phyloP scores from a whole-genome alignment of 2,797 vertebrate genomes.

The Tangara arthus region DNA sequence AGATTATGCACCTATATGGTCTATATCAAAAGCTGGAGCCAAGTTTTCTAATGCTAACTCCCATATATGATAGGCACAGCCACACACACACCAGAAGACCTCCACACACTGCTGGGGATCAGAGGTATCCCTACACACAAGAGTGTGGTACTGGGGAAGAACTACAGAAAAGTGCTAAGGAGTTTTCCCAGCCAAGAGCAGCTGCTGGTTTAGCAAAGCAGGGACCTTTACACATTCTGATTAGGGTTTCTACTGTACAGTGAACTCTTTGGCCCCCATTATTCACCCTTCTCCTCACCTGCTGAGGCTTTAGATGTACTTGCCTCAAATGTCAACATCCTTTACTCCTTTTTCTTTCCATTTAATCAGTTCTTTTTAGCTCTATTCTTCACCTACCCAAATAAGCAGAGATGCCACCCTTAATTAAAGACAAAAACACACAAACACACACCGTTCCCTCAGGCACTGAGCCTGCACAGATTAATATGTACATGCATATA shows the following conservation, averaged over 20 bases:
- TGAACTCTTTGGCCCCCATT: not conserved
- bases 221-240: not conserved
- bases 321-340: not conserved
- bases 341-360: not conserved
- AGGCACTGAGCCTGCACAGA: constrained; percentile 2
- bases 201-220: not conserved
- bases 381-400: not conserved
- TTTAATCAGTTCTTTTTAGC: not conserved
- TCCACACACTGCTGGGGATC: not conserved
- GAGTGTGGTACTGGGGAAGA: not conserved
- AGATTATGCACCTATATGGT: not conserved
- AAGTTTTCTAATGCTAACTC: not conserved
- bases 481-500: constrained; percentile 18
- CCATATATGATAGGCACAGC: not conserved
- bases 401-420: constrained; percentile 17
- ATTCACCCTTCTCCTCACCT: not conserved
- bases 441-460: constrained; percentile 4
- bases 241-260: not conserved
- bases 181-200: not conserved
- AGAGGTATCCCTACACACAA: not conserved
- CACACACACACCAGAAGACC: not conserved
- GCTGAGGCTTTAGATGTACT: not conserved
- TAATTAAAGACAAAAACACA: constrained; percentile 51
- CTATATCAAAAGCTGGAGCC: not conserved
- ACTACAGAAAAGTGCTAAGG: not conserved